Conservation (phyloP, 1,140 invertebrate species). For the Drosophila willistoni region DNA sequence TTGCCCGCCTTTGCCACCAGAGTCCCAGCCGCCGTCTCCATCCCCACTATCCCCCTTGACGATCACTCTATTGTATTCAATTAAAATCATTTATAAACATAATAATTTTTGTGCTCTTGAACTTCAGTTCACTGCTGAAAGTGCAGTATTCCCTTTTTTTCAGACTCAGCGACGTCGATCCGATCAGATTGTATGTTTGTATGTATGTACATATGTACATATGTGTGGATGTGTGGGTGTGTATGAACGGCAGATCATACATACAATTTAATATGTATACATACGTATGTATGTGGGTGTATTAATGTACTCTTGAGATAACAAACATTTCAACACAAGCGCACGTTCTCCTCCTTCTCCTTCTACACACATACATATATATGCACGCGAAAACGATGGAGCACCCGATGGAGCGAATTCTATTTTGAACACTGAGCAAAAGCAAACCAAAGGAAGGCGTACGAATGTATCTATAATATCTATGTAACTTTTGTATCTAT, state of each 20-base stretch:
- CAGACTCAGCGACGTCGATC: conserved; percentile 25
- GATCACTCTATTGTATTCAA: conserved; percentile 75
- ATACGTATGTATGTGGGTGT: conserved; percentile 14
- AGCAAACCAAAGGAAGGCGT: conserved; percentile 26
- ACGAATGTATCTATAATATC: conserved; percentile 23
- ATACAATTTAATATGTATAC: background rate
- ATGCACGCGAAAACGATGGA: conserved; percentile 1
- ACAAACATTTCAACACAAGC: conserved; percentile 12
- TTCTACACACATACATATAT: conserved; percentile 40
- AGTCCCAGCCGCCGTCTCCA: background rate
- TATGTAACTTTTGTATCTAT: conserved; percentile 16
- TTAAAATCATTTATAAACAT: conserved; percentile 77
- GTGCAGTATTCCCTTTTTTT: conserved; percentile 55
- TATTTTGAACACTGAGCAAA: conserved; percentile 45
- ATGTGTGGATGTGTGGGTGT: background rate
- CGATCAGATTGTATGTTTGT: background rate
- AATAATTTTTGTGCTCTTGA: conserved; percentile 76
- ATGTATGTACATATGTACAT: conserved; percentile 1
- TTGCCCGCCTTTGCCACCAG: background rate
- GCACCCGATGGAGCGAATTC: conserved; percentile 22
- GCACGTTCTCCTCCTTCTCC: conserved; percentile 23
- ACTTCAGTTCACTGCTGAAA: conserved; percentile 65
- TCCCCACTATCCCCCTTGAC: conserved; percentile 27
- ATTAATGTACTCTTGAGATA: conserved; percentile 1
- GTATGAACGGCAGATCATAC: no score